These are phyloP conservation scores for Euclidia mi DNA, from an alignment of 2,888 invertebrate species.

Conservation along the genomic window DNA sequence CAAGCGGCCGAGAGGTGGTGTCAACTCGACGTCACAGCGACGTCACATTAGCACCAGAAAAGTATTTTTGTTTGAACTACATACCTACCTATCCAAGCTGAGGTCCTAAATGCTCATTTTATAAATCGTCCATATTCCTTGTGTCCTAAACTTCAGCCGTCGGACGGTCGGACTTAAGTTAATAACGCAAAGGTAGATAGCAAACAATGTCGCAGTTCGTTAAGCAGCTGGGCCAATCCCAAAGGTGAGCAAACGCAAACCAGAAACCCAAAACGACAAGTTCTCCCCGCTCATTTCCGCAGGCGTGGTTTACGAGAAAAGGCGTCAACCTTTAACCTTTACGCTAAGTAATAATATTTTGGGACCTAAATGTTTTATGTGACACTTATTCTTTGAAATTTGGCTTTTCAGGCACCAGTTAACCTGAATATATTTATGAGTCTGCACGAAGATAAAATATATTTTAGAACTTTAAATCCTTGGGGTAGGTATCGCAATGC, in stretches of 20 bases:
- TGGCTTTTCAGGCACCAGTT: background rate
- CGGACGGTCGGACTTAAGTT: conserved; percentile 17
- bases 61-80: too few species aligned
- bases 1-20: too few species aligned
- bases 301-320: conserved; percentile 31
- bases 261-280: conserved; percentile 25
- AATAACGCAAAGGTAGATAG: conserved; percentile 22
- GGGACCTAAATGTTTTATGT: conserved; percentile 9
- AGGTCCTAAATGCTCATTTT: too few species aligned
- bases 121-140: too few species aligned
- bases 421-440: conserved; percentile 7
- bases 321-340: conserved; percentile 35
- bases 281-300: conserved; percentile 32
- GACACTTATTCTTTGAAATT: conserved; percentile 6
- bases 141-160: background rate
- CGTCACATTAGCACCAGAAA: too few species aligned
- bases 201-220: conserved; percentile 33
- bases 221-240: conserved; percentile 31
- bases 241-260: conserved; percentile 13
- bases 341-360: conserved; percentile 22
- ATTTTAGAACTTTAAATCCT: background rate
- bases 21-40: too few species aligned
- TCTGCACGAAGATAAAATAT: background rate
- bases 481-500: background rate
- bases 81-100: too few species aligned